Evolutionary conservation across 2,888 invertebrate species (phyloP), one percentile per base, ranked within the genome.

Genomic region (Oscheius onirici): DNA sequence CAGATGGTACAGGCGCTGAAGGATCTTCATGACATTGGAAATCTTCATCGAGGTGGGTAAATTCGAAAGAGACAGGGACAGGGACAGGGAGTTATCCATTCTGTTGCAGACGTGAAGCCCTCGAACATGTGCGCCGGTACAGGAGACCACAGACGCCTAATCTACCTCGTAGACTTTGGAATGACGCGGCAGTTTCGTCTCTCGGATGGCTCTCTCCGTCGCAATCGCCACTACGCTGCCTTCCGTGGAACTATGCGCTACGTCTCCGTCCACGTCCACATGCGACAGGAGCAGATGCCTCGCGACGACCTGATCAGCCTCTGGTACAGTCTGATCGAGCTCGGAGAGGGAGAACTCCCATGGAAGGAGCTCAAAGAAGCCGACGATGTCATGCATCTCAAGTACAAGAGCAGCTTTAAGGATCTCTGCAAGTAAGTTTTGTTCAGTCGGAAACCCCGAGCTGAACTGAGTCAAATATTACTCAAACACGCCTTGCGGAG

Each of bases 261-360:
- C 24, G 71, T 63, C 15, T 65, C 65, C 1, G 11, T 74, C 22
- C 55, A 76, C 41, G 79, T 79, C 6, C 79, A 79, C 69, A 49
- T 46, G 11, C 65, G 60, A 17, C 65, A 65, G 26, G 63, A 57
- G n/a, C 57, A 63, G 44, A 54, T 72, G 0, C 75, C 77, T 2
- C 43, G 73, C 0, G 80, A 80, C 65, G 80, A 80, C 55, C 63
- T 80, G 22, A 65, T 75, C 51, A 60, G 77, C n/a, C 72, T 80
- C 24, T 69, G 73, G 46, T 80, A 79, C 63, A 49, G 75, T 2
- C 41, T 77, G n/a, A 52, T 80, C 15, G 80, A 80, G 54, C 52
- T 80, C 54, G 49, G 75, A 10, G 75, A 72, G 40, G 77, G 79
- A 10, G 51, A 63, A 13, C 60, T 80, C 49, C 73, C 76, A 2